phyloP scores from a whole-genome alignment of 1,140 invertebrate genomes.

The Calephelis virginiensis region DNA sequence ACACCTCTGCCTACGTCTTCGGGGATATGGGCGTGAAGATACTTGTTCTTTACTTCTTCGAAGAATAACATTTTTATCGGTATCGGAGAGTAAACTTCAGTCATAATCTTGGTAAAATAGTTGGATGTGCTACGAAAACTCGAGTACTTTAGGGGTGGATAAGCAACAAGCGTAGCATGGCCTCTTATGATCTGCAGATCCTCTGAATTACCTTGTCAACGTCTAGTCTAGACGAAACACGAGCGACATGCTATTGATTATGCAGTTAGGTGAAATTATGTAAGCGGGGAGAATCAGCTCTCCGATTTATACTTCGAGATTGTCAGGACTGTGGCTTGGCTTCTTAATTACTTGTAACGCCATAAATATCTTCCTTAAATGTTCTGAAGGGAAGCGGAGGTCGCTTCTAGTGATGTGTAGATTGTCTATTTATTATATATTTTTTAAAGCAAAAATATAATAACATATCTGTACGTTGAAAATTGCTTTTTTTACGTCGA shows the following conservation, averaged over 20 bases:
- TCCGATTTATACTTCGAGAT: slow-evolving; percentile 41
- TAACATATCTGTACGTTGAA: too few relatives aligned
- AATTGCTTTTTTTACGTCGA: too few relatives aligned
- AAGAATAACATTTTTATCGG: too few relatives aligned
- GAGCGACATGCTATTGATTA: slow-evolving; percentile 66
- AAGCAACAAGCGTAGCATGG: slow-evolving; percentile 35
- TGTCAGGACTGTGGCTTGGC: slow-evolving; percentile 45
- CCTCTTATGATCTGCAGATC: slow-evolving; percentile 44
- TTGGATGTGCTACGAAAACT: slow-evolving; percentile 40
- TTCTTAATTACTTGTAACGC: slow-evolving; percentile 69
- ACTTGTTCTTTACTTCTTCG: too few relatives aligned
- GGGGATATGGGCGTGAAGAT: too few relatives aligned
- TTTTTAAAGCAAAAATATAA: too few relatives aligned
- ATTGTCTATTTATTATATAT: not conserved
- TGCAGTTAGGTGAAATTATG: slow-evolving; percentile 67
- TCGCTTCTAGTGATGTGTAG: slow-evolving; percentile 11
- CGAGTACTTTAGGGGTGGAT: slow-evolving; percentile 36
- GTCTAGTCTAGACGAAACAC: slow-evolving; percentile 51
- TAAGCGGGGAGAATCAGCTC: slow-evolving; percentile 53
- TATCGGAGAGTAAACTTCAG: too few relatives aligned
- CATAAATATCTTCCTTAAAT: slow-evolving; percentile 54
- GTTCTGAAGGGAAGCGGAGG: slow-evolving; percentile 51
- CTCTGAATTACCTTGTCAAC: slow-evolving; percentile 45
- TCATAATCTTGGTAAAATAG: slow-evolving; percentile 7
- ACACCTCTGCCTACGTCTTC: too few relatives aligned